phyloP scores from a whole-genome alignment of 2,888 invertebrate genomes.

The Hypomecis atomaria region DNA sequence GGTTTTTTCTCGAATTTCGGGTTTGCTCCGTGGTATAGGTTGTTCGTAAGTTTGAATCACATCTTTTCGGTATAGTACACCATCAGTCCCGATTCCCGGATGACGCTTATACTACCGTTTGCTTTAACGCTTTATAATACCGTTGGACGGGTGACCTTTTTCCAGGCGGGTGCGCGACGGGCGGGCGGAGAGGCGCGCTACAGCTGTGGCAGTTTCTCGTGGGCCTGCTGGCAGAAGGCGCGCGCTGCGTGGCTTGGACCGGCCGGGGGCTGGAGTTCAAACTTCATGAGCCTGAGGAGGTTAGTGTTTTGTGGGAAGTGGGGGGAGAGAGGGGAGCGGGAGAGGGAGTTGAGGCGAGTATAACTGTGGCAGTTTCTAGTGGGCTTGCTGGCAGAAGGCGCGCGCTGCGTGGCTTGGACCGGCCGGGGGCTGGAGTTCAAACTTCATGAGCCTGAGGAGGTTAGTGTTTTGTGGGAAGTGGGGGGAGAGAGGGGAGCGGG shows the following conservation, averaged over 20 bases:
- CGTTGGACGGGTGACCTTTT: not conserved
- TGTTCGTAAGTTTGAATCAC: too few species aligned
- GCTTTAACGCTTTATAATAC: too few species aligned
- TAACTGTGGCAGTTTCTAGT: slow-evolving; percentile 98
- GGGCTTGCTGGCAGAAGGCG: slow-evolving; percentile 88
- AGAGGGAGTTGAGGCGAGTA: slow-evolving; percentile 94
- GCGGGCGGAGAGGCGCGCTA: slow-evolving; percentile 90
- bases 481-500: too few species aligned
- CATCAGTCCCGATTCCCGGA: too few species aligned
- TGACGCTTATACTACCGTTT: too few species aligned
- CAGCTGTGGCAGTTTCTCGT: slow-evolving; percentile 98
- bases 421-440: slow-evolving; percentile 85
- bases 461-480: not conserved
- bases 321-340: too few species aligned
- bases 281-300: slow-evolving; percentile 97
- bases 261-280: slow-evolving; percentile 98
- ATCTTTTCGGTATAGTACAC: too few species aligned
- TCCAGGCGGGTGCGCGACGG: slow-evolving; percentile 24
- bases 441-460: too few species aligned
- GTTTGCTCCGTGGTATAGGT: too few species aligned
- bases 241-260: slow-evolving; percentile 97
- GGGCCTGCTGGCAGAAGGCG: slow-evolving; percentile 88
- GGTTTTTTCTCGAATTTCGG: too few species aligned
- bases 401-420: slow-evolving; percentile 69
- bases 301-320: slow-evolving; percentile 33